A percentile compares a stretch with the other conserved stretches of the same genome.
Evolutionary conservation across 1,140 invertebrate species (phyloP).

Genomic region (Drosophila erecta): DNA sequence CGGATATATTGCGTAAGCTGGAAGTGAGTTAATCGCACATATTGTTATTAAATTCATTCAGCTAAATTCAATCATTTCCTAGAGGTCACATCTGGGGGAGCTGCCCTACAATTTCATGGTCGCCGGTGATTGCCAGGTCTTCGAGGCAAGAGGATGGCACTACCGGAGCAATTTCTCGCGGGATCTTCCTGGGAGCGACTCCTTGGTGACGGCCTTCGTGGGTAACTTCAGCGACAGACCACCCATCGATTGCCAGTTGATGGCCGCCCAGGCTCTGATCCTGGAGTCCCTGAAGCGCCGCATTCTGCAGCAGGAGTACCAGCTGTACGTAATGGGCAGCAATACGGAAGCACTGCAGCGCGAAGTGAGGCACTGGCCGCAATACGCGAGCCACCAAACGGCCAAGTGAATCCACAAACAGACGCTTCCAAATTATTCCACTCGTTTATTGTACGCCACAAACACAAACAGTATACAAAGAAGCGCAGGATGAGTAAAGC

Average conservation of each 20-base stretch:
- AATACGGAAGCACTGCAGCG: constrained; percentile 46
- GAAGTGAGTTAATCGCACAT: constrained; percentile 49
- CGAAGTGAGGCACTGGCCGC: constrained; percentile 43
- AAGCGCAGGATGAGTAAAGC: constrained; percentile 77
- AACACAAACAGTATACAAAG: constrained; percentile 61
- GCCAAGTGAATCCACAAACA: constrained; percentile 24
- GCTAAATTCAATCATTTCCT: background rate
- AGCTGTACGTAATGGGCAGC: constrained; percentile 6
- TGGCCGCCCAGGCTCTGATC: constrained; percentile 56
- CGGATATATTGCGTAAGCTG: constrained; percentile 45
- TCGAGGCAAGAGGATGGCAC: constrained; percentile 73
- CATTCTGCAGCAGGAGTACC: constrained; percentile 49
- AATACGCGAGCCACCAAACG: constrained; percentile 33
- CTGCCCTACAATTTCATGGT: constrained; percentile 79
- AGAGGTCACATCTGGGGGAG: constrained; percentile 45
- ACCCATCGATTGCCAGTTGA: constrained; percentile 57
- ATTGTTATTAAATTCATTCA: no score
- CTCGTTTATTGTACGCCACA: constrained; percentile 66
- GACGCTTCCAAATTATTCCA: constrained; percentile 39
- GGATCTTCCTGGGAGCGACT: constrained; percentile 40
- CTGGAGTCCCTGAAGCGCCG: constrained; percentile 57
- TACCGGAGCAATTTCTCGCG: constrained; percentile 45
- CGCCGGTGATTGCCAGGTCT: constrained; percentile 67
- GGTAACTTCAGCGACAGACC: constrained; percentile 54
- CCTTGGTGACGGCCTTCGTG: constrained; percentile 68